Evolutionary conservation across 2,113 vertebrate genomes (phyloP).

Genomic region (Piaya cayana): DNA sequence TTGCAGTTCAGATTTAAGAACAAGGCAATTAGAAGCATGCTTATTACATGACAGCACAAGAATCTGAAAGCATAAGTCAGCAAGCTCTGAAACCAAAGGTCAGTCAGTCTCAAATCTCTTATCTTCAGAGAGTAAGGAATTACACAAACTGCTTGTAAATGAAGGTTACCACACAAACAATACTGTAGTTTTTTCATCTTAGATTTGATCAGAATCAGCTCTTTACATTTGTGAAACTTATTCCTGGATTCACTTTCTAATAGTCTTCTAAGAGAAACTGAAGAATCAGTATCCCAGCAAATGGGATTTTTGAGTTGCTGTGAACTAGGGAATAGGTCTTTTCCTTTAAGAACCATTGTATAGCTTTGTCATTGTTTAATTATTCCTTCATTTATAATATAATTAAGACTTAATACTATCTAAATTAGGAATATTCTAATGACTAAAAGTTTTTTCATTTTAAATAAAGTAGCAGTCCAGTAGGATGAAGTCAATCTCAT

Average conservation of each 20-base stretch:
- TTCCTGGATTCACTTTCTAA: background rate
- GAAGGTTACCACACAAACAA: background rate
- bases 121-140: background rate
- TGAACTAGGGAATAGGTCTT: background rate
- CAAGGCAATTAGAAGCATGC: background rate
- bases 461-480: background rate
- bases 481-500: background rate
- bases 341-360: background rate
- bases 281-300: background rate
- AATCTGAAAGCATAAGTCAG: background rate
- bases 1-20: background rate
- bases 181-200: background rate
- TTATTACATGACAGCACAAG: background rate
- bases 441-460: background rate
- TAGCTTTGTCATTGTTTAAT: background rate
- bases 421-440: background rate
- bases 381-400: background rate
- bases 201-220: background rate
- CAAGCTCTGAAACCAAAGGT: slow-evolving; percentile 27
- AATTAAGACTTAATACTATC: background rate
- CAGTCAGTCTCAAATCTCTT: background rate
- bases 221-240: background rate
- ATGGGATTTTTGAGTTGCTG: background rate
- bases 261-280: background rate
- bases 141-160: background rate